Conservation (phyloP, 2,888 invertebrate species). For the Drosophila testacea region DNA sequence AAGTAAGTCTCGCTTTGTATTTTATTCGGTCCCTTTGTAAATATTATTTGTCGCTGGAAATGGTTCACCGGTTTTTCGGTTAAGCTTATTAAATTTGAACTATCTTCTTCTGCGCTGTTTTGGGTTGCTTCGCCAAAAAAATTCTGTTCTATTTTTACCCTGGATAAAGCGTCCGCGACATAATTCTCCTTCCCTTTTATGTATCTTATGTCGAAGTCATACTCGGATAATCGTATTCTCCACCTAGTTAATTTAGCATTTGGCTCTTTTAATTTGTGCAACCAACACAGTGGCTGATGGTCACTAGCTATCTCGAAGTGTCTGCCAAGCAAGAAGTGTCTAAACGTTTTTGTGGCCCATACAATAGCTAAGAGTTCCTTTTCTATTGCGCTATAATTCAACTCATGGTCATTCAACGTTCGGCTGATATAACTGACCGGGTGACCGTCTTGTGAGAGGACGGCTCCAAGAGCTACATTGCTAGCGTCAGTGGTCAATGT, state of each 20-base stretch:
- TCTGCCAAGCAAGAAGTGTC: neutral
- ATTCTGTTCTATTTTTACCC: neutral
- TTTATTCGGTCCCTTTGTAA: neutral
- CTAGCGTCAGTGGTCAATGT: slow-evolving; percentile 4
- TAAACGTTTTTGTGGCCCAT: too few species aligned
- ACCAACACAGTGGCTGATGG: slow-evolving; percentile 3
- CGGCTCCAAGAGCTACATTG: slow-evolving; percentile 6
- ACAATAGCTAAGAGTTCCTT: too few species aligned
- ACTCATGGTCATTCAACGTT: too few species aligned
- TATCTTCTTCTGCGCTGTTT: too few species aligned
- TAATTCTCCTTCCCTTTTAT: slow-evolving; percentile 15
- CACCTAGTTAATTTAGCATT: neutral
- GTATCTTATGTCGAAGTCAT: slow-evolving; percentile 6
- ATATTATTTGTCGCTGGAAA: slow-evolving; percentile 1
- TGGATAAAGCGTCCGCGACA: slow-evolving; percentile 9
- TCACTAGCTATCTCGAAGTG: slow-evolving; percentile 4
- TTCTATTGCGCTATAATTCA: too few species aligned
- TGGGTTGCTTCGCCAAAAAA: slow-evolving; percentile 1
- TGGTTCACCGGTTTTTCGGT: too few species aligned
- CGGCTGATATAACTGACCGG: neutral
- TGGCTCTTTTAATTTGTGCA: slow-evolving; percentile 6
- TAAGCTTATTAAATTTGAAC: too few species aligned
- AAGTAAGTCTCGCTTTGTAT: slow-evolving; percentile 6
- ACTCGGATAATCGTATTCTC: slow-evolving; percentile 5
- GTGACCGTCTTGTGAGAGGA: neutral